Evolutionary conservation across 2,113 vertebrate genomes (phyloP), one percentile per base, ranked within the genome.

Genomic region (Lamprotornis superbus): DNA sequence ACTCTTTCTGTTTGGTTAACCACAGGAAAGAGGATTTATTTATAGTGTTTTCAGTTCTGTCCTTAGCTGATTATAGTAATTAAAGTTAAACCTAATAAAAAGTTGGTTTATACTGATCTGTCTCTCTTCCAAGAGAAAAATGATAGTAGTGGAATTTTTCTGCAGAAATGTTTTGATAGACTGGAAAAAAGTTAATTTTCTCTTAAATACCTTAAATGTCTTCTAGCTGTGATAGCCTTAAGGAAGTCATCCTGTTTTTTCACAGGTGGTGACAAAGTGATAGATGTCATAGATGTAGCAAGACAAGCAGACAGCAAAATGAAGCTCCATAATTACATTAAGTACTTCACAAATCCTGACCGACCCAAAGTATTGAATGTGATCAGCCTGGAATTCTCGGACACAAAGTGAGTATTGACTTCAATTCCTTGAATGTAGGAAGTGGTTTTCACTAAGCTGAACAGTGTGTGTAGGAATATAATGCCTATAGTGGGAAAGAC

Each of bases 251-350:
- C 22, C 37, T 88, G 0, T 94, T 95, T 88, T 96, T 94, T 93
- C n/a, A 61, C 95, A 99, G 99, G 99, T 97, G 99, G 99, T 14
- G 98, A 99, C 94, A 99, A 99, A 98, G 98, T 99, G 90, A 99
- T 99, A 76, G 99, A 99, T 56, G 99, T 99, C 97, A 99, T 99
- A 79, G 99, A 99, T 92, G 99, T 99, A 97, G 99, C 99, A 53
- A 98, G 99, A 90, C 99, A 99, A 97, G 99, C 99, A 40, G 99
- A 99, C 98, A 99, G 99, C 98, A 99, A 99, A 98, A 99, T 99
- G 98, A 99, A 99, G 91, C 99, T 99, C 79, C 98, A 98, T 87
- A 99, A 99, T 97, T 99, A 99, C 47, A 98, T 99, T 93, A 99
- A 99, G 97, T 99, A 99, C 98, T 99, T 98, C 98, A 99, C 97